Conservation (phyloP, 1,140 invertebrate genomes). For the Venustaconcha ellipsiformis region DNA sequence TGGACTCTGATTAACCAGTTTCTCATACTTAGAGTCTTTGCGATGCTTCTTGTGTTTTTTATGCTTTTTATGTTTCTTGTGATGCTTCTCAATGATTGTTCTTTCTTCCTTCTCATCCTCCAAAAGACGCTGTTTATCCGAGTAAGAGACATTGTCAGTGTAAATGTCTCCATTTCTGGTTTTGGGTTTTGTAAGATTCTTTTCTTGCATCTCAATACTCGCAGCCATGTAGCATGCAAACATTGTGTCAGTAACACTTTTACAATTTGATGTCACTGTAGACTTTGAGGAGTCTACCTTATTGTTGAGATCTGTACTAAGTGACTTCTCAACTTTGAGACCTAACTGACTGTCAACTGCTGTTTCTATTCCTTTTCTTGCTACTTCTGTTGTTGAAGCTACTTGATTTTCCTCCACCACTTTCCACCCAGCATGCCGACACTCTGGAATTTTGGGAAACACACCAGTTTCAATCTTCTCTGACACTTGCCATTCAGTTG, state of each 20-base stretch:
- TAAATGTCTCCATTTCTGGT: constrained; percentile 1
- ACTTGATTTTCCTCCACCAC: constrained; percentile 5
- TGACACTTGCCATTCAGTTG: constrained; percentile 65
- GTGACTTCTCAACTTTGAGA: no score
- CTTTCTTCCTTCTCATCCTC: constrained; percentile 3
- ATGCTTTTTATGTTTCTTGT: constrained; percentile 54
- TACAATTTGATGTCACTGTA: not conserved
- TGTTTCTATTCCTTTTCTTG: no score
- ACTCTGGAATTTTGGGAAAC: not conserved
- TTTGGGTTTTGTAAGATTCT: not conserved
- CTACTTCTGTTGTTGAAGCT: not conserved
- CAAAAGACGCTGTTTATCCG: constrained; percentile 37
- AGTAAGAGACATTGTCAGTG: constrained; percentile 15
- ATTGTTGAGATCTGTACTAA: no score
- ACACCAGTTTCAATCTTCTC: constrained; percentile 26
- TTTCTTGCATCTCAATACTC: not conserved
- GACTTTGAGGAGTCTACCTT: no score
- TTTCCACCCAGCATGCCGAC: not conserved
- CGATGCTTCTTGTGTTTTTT: constrained; percentile 40
- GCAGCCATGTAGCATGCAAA: not conserved
- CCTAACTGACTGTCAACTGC: no score
- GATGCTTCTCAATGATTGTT: constrained; percentile 11
- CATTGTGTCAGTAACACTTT: not conserved
- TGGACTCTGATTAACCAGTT: constrained; percentile 21
- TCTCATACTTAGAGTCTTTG: constrained; percentile 33